Conservation (phyloP, 2,888 invertebrate genomes). For the Eutolmus rufibarbis region DNA sequence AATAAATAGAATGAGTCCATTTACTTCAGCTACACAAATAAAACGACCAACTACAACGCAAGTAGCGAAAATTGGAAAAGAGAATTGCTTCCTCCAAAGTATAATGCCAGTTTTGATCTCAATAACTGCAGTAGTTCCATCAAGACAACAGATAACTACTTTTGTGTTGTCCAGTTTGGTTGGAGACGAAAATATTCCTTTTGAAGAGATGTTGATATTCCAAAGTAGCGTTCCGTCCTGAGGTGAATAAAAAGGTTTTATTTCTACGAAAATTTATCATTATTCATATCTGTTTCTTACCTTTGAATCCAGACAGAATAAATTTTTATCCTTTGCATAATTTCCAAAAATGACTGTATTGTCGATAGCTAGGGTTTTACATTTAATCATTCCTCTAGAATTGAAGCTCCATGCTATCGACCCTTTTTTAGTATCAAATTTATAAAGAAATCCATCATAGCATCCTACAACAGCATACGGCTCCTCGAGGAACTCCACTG, state of each 20-base stretch:
- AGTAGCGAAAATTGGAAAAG: constrained; percentile 69
- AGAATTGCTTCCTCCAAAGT: constrained; percentile 64
- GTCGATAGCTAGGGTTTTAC: constrained; percentile 70
- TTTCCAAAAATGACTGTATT: constrained; percentile 67
- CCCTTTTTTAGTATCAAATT: constrained; percentile 67
- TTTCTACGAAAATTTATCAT: neutral
- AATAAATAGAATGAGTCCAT: constrained; percentile 67
- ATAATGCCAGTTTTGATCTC: constrained; percentile 62
- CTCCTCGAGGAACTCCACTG: constrained; percentile 63
- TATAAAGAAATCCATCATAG: constrained; percentile 77
- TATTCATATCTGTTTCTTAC: constrained; percentile 45
- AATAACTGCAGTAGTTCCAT: constrained; percentile 65
- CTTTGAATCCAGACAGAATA: constrained; percentile 54
- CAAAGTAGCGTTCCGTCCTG: constrained; percentile 50
- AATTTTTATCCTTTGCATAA: constrained; percentile 62
- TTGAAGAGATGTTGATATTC: constrained; percentile 50
- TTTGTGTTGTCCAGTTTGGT: constrained; percentile 53
- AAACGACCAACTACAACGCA: constrained; percentile 57
- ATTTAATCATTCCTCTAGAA: constrained; percentile 62
- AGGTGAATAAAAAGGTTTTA: neutral
- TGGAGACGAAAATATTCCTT: constrained; percentile 66
- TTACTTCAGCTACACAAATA: constrained; percentile 57
- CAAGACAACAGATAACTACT: constrained; percentile 65
- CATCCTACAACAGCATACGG: constrained; percentile 74
- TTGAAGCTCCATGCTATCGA: constrained; percentile 68